These are phyloP conservation scores for Caenorhabditis sp. DNA, from an alignment of 2,888 invertebrate genomes.

Conservation along the genomic window DNA sequence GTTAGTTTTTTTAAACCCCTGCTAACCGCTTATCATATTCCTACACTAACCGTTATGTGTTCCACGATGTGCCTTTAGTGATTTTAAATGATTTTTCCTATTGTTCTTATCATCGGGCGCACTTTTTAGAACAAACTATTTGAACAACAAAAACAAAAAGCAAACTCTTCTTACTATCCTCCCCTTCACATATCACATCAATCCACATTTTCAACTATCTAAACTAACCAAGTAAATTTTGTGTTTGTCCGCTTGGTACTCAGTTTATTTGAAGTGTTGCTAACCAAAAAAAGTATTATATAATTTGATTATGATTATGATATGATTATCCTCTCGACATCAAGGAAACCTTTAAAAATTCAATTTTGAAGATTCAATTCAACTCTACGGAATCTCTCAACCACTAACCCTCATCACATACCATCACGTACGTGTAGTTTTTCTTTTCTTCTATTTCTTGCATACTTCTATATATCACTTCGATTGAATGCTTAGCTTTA, in stretches of 20 bases:
- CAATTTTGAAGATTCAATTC: constrained; percentile 44
- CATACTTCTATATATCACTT: background rate
- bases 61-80: constrained; percentile 47
- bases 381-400: constrained; percentile 52
- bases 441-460: background rate
- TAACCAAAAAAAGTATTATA: background rate
- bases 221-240: constrained; percentile 4
- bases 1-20: constrained; percentile 1
- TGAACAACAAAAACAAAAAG: no score
- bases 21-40: constrained; percentile 31
- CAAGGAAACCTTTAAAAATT: background rate
- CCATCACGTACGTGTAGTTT: constrained; percentile 13
- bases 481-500: background rate
- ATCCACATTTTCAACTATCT: background rate
- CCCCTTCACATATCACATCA: background rate
- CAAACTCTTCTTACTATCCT: background rate
- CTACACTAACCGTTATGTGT: constrained; percentile 38
- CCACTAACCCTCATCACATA: constrained; percentile 40
- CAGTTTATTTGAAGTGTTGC: background rate
- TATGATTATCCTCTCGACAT: background rate
- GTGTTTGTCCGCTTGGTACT: constrained; percentile 43
- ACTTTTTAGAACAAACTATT: no score
- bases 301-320: background rate
- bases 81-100: constrained; percentile 10
- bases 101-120: background rate